Conservation (phyloP, 2,888 invertebrate genomes). For the Trissoscelio sp. region DNA sequence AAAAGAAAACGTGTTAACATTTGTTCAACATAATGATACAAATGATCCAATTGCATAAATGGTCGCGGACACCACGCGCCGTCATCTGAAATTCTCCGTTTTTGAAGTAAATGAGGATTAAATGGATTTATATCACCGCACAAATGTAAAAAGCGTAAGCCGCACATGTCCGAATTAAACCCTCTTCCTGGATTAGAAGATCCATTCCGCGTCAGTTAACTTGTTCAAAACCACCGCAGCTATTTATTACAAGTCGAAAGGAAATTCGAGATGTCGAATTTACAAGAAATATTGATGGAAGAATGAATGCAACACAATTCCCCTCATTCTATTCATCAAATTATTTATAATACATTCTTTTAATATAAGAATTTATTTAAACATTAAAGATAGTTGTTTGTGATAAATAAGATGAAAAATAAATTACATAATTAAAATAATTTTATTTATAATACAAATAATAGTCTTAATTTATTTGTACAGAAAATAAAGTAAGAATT, state of each 20-base stretch:
- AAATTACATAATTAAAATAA: too few species aligned
- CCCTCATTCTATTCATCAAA: too few species aligned
- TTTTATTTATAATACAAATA: too few species aligned
- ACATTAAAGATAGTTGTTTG: too few species aligned
- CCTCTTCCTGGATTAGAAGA: constrained; percentile 62
- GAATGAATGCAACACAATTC: not conserved
- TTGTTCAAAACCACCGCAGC: constrained; percentile 27
- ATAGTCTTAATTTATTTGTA: too few species aligned
- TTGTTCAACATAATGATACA: constrained; percentile 63
- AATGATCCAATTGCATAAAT: constrained; percentile 61
- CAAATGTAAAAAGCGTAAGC: constrained; percentile 76
- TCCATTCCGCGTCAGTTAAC: constrained; percentile 45
- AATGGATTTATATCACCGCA: constrained; percentile 76
- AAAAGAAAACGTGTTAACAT: constrained; percentile 66
- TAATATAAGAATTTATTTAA: too few species aligned
- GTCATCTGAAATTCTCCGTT: constrained; percentile 65
- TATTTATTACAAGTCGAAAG: constrained; percentile 41
- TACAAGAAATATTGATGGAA: not conserved
- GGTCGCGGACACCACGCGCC: constrained; percentile 22
- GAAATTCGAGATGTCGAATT: constrained; percentile 36
- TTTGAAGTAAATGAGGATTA: constrained; percentile 73
- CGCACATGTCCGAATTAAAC: constrained; percentile 73
- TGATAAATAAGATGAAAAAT: too few species aligned
- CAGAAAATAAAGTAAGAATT: too few species aligned
- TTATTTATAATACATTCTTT: too few species aligned